Base-by-base conservation (phyloP, 2,797 vertebrate genomes). In the Epinephelus awoara region DNA sequence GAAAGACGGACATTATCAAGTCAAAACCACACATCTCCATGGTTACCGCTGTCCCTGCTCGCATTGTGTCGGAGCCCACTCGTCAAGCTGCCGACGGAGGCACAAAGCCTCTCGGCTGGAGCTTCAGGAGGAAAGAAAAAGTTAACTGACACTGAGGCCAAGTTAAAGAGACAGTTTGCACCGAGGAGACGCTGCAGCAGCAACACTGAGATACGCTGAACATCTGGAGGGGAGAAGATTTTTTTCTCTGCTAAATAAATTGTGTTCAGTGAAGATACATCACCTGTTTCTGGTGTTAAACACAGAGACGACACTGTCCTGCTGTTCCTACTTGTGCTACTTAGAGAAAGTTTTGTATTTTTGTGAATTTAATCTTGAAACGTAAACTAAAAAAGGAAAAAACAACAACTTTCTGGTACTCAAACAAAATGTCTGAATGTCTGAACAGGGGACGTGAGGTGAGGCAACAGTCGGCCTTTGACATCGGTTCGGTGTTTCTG, bases 41-140 rank as follows among this genome's bases (percentile, higher is more conserved):
- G 89, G 93, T 72, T 67, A 94, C 92, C 1, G 11, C 57, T 47
- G 25, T 79, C 89, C 88, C 83, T 80, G 85, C 86, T 77, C 40
- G 77, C 90, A 77, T 70, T 83, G 85, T 72, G 78, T 47, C 12
- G n/a, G 49, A 78, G 74, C 61, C 69, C 69, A 56, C 85, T 82
- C 63, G 11, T 81, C 86, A 80, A 23, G 64, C 64, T 0, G 81
- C 82, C 15, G 86, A 81, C 84, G 78, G 84, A 27, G 14, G 15
- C 79, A 92, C 89, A 87, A 90, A 87, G 80, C 44, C 69, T 2
- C 63, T 67, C 17, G 15, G 69, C 79, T 44, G 67, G 72, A 81
- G 80, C 56, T 23, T 1, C 13, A 12, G 11, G 3, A 29, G 17
- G 51, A 25, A 46, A 42, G 38, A 58, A 34, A 29, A 74, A 85